phyloP scores from a whole-genome alignment of 2,113 vertebrate species.

The Nettapus auritus region DNA sequence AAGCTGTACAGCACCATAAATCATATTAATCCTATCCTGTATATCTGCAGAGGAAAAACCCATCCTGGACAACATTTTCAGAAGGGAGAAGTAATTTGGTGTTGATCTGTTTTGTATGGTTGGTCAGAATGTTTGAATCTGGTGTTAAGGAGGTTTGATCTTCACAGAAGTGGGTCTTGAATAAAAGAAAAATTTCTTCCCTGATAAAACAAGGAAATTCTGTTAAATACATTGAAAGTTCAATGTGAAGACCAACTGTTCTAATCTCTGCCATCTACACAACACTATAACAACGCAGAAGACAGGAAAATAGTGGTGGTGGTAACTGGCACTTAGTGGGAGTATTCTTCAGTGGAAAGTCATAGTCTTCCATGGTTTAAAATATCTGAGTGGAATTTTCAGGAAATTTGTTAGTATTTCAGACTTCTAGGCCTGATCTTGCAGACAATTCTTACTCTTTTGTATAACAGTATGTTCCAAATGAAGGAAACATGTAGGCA shows the following conservation, averaged over 20 bases:
- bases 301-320: not conserved
- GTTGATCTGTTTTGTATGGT: not conserved
- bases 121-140: not conserved
- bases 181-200: not conserved
- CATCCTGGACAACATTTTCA: not conserved
- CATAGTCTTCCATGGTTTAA: not conserved
- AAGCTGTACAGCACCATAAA: not conserved
- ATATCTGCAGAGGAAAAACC: not conserved
- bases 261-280: not conserved
- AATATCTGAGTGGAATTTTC: not conserved
- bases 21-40: not conserved
- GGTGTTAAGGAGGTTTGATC: not conserved
- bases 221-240: not conserved
- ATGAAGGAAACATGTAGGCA: not conserved
- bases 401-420: not conserved
- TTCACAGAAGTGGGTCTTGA: not conserved
- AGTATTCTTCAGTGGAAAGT: not conserved
- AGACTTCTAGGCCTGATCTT: not conserved
- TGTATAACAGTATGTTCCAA: not conserved
- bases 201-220: not conserved
- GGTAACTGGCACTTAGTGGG: not conserved
- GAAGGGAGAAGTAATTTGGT: not conserved
- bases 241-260: not conserved
- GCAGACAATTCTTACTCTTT: not conserved
- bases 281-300: not conserved